Conservation (phyloP, 2,797 vertebrate species). For the Siniperca obscura region DNA sequence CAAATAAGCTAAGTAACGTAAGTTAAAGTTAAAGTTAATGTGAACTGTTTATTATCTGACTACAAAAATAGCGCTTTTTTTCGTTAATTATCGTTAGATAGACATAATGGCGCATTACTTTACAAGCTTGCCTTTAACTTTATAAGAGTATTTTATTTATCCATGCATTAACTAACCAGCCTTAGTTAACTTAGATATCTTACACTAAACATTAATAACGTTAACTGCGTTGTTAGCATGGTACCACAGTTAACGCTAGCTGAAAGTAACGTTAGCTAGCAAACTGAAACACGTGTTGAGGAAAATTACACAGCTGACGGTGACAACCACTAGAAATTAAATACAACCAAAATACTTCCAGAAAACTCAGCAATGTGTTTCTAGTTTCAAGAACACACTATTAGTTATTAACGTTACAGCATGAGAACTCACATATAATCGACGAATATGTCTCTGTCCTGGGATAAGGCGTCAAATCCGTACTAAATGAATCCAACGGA, state of each 20-base stretch:
- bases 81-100: no score
- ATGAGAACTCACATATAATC: background rate
- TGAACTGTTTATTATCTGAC: no score
- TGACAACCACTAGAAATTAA: background rate
- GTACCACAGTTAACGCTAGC: background rate
- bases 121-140: no score
- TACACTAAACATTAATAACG: accelerated
- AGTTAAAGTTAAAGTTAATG: no score
- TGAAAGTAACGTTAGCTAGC: background rate
- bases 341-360: background rate
- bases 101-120: no score
- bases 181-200: no score
- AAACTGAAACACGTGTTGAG: conserved; percentile 21
- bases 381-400: accelerated
- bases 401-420: background rate
- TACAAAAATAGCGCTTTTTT: no score
- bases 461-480: accelerated
- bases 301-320: accelerated
- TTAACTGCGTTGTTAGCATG: background rate
- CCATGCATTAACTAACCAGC: no score
- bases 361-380: background rate
- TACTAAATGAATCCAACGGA: accelerated
- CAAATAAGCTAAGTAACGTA: no score
- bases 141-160: no score
- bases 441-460: accelerated